Conservation (phyloP, 2,797 vertebrate genomes). For the Potorous gilbertii region DNA sequence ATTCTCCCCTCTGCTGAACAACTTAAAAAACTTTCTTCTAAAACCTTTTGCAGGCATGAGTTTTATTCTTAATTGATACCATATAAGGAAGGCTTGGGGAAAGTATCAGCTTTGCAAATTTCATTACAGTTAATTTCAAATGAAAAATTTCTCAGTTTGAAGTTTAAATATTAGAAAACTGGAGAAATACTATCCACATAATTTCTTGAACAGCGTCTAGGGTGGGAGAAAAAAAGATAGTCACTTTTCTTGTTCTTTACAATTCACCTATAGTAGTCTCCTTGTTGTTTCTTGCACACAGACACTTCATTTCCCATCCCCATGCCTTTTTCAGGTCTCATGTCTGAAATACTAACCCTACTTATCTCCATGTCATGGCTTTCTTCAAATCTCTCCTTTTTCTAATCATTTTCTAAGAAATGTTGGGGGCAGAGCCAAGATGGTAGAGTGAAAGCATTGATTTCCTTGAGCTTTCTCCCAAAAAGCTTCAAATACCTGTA, state of each 20-base stretch:
- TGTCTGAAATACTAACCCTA: neutral
- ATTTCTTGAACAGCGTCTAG: neutral
- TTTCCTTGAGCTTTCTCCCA: too few species aligned
- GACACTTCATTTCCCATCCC: neutral
- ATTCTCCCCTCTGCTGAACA: neutral
- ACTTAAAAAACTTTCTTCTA: neutral
- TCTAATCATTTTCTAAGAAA: neutral
- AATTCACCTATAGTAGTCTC: too few species aligned
- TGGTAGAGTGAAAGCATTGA: too few species aligned
- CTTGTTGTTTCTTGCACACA: neutral
- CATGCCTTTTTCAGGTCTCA: neutral
- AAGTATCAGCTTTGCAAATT: neutral
- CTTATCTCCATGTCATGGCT: neutral
- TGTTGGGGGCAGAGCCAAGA: too few species aligned
- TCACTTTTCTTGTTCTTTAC: neutral
- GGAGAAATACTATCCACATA: neutral
- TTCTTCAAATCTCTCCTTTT: neutral
- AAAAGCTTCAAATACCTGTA: too few species aligned
- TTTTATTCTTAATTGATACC: neutral
- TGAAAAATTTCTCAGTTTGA: neutral
- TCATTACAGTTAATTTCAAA: neutral
- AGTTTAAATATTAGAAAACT: too few species aligned
- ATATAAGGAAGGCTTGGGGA: neutral
- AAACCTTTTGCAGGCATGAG: neutral
- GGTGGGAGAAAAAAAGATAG: neutral